Evolutionary conservation across 2,797 vertebrate species (phyloP).

Genomic region (Ispidina picta): DNA sequence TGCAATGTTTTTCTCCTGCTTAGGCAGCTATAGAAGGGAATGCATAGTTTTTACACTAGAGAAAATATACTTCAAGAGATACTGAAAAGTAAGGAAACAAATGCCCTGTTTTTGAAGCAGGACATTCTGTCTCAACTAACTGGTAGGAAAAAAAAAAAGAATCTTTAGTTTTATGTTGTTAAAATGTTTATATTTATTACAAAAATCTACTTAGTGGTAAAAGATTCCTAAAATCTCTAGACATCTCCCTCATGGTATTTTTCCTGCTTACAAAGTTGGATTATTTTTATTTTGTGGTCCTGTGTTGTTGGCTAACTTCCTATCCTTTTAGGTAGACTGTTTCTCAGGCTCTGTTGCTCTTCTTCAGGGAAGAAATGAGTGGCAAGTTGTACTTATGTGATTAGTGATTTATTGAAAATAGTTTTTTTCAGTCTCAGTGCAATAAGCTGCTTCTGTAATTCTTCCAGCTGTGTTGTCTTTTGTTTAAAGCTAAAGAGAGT

Average conservation of each 20-base stretch:
- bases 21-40: neutral
- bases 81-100: neutral
- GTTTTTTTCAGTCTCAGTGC: neutral
- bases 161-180: neutral
- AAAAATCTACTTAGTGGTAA: neutral
- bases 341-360: constrained; percentile 5
- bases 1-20: neutral
- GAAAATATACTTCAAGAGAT: neutral
- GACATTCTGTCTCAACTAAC: neutral
- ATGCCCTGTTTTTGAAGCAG: neutral
- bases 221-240: constrained; percentile 1
- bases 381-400: constrained; percentile 6
- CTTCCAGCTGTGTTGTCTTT: neutral
- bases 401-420: neutral
- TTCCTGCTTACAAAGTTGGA: constrained; percentile 27
- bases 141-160: neutral
- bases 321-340: neutral
- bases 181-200: neutral
- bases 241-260: constrained; percentile 10
- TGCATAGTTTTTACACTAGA: neutral
- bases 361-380: neutral
- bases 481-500: neutral
- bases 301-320: neutral
- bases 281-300: constrained; percentile 4
- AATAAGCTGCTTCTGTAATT: neutral